Evolutionary conservation across 1,140 invertebrate genomes (phyloP).

Genomic region (Trichonephila clavata): DNA sequence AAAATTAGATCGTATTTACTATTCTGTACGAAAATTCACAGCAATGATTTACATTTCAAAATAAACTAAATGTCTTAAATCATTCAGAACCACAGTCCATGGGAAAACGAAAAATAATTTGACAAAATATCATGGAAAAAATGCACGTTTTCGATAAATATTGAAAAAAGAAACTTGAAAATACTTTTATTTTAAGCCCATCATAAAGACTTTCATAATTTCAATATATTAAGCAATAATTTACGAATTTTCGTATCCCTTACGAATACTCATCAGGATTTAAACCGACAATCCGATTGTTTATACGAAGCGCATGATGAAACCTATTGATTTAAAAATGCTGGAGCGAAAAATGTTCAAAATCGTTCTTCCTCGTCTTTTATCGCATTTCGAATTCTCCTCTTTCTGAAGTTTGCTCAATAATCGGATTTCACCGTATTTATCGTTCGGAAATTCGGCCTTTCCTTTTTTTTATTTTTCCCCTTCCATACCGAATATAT

Average conservation of each 20-base stretch:
- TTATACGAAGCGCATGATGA: not conserved
- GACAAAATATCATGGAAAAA: too few species aligned
- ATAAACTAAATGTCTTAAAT: too few species aligned
- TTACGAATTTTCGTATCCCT: not conserved
- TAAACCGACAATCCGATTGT: not conserved
- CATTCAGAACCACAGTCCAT: too few species aligned
- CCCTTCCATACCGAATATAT: not conserved
- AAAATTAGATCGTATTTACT: too few species aligned
- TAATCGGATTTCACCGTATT: constrained; percentile 59
- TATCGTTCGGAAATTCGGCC: constrained; percentile 26
- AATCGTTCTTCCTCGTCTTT: not conserved
- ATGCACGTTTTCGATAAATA: too few species aligned
- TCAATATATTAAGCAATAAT: not conserved
- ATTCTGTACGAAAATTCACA: too few species aligned
- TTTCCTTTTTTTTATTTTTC: not conserved
- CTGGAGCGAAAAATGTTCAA: not conserved
- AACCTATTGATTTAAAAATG: not conserved
- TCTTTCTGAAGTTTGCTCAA: constrained; percentile 19
- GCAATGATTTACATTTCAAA: too few species aligned
- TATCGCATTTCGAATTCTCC: constrained; percentile 45
- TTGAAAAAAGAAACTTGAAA: too few species aligned
- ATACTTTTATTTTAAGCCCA: too few species aligned
- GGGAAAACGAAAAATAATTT: too few species aligned
- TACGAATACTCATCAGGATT: not conserved
- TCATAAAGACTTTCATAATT: not conserved